These are phyloP conservation scores for Acanthochromis polyacanthus DNA, from an alignment of 2,113 vertebrate genomes.

Conservation along the genomic window DNA sequence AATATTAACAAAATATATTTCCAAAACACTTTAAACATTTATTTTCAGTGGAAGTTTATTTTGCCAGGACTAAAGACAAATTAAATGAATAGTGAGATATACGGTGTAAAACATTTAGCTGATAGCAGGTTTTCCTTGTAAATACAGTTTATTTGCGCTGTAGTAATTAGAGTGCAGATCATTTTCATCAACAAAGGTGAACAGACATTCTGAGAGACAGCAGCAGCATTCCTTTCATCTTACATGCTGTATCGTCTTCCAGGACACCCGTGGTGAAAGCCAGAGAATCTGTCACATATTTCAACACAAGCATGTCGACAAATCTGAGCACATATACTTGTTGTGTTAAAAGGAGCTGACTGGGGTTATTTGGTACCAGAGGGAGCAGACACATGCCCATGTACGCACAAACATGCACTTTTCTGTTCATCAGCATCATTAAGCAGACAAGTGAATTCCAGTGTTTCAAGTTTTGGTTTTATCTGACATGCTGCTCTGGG, in stretches of 20 bases:
- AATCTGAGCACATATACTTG: not conserved
- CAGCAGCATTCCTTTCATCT: slow-evolving; percentile 37
- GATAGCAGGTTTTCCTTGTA: too few species aligned
- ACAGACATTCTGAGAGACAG: not conserved
- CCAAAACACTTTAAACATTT: too few species aligned
- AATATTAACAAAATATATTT: too few species aligned
- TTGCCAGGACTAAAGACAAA: too few species aligned
- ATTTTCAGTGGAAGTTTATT: too few species aligned
- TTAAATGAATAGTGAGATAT: too few species aligned
- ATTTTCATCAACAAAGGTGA: slow-evolving; percentile 15
- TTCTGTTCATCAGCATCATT: not conserved
- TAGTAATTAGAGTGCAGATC: not conserved
- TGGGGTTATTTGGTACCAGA: not conserved
- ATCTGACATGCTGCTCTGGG: not conserved
- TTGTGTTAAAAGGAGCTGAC: not conserved
- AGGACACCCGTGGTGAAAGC: slow-evolving; percentile 11
- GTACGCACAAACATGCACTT: not conserved
- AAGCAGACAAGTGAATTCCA: not conserved
- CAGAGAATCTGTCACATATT: not conserved
- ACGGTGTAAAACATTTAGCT: too few species aligned
- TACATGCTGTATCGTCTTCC: slow-evolving; percentile 24
- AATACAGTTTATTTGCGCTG: too few species aligned
- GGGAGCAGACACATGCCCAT: too few species aligned
- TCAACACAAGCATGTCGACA: not conserved
- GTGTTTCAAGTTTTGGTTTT: not conserved